These are phyloP conservation scores for Dryobotodes eremita DNA, from an alignment of 2,888 invertebrate genomes.

Conservation along the genomic window DNA sequence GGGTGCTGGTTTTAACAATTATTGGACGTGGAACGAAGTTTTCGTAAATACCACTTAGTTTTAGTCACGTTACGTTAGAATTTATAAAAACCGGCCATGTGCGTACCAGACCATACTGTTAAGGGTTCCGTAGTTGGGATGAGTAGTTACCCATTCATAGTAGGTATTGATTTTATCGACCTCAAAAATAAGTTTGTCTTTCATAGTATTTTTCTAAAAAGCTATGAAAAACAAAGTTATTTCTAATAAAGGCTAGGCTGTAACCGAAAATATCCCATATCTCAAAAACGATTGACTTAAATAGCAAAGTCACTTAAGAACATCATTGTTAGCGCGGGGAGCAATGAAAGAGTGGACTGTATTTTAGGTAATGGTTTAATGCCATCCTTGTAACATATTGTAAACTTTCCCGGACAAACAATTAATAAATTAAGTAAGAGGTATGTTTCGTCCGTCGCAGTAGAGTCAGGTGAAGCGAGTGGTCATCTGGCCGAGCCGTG, in stretches of 20 bases:
- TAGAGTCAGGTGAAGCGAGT: too few relatives aligned
- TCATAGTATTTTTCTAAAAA: not conserved
- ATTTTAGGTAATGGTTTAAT: too few relatives aligned
- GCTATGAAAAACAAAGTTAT: not conserved
- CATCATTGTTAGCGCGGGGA: too few relatives aligned
- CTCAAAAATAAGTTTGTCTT: not conserved
- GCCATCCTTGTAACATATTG: too few relatives aligned
- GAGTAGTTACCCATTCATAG: not conserved
- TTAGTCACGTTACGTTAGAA: not conserved
- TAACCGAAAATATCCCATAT: not conserved
- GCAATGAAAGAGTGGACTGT: too few relatives aligned
- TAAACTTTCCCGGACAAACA: too few relatives aligned
- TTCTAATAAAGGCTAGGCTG: not conserved
- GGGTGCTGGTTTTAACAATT: not conserved
- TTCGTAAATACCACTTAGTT: not conserved
- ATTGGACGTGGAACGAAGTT: not conserved
- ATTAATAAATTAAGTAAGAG: too few relatives aligned
- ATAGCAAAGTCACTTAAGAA: too few relatives aligned
- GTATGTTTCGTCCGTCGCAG: too few relatives aligned
- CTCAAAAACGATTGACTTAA: not conserved
- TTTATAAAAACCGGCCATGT: slow-evolving; percentile 12
- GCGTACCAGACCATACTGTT: not conserved
- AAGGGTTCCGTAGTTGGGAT: not conserved
- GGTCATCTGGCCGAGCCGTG: too few relatives aligned
- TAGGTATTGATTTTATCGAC: not conserved